phyloP scores from a whole-genome alignment of 2,888 invertebrate genomes.

The Amiota communis region DNA sequence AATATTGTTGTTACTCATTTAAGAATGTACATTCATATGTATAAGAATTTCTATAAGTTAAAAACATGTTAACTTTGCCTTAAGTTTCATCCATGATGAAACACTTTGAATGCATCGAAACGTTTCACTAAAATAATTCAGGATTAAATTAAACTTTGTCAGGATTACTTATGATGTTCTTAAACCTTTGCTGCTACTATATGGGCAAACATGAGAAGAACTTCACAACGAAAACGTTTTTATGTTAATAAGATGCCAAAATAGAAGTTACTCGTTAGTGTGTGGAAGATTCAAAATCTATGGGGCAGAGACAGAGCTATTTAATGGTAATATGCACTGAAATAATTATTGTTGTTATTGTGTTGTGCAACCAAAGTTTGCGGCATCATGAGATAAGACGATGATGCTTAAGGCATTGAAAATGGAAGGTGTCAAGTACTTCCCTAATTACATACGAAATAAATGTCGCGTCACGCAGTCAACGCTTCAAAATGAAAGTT shows the following conservation, averaged over 20 bases:
- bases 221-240: background rate
- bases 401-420: background rate
- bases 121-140: constrained; percentile 1
- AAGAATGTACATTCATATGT: too few species aligned
- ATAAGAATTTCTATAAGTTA: too few species aligned
- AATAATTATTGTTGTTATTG: constrained; percentile 45
- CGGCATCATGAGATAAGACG: constrained; percentile 48
- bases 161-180: background rate
- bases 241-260: constrained; percentile 26
- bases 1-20: too few species aligned
- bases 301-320: constrained; percentile 38
- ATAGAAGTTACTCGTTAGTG: too few species aligned
- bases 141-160: constrained; percentile 10
- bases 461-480: constrained; percentile 46
- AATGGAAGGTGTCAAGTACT: constrained; percentile 49
- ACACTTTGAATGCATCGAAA: background rate
- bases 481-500: background rate
- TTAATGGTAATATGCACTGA: constrained; percentile 54
- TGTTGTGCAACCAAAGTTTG: constrained; percentile 46
- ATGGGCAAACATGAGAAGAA: too few species aligned
- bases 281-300: too few species aligned
- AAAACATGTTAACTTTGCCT: too few species aligned
- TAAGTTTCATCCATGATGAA: background rate
- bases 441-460: constrained; percentile 62
- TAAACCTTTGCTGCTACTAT: too few species aligned